phyloP scores from a whole-genome alignment of 2,797 vertebrate genomes.

The Serranus cabrilla region DNA sequence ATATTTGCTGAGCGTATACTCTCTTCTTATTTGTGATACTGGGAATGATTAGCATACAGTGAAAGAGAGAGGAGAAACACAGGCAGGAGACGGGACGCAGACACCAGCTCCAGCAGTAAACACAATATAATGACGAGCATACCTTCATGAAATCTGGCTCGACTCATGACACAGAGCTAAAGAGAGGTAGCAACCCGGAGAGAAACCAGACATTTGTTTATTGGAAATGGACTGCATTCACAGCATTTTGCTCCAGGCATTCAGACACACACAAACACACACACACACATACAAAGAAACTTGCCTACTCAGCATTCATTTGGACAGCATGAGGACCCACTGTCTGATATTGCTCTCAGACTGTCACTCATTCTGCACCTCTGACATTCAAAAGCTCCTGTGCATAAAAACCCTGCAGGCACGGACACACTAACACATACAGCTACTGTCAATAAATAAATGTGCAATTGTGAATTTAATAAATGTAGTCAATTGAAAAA shows the following conservation, averaged over 20 bases:
- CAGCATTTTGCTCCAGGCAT: constrained; percentile 37
- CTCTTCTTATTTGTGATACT: constrained; percentile 4
- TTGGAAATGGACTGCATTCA: constrained; percentile 46
- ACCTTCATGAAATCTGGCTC: constrained; percentile 34
- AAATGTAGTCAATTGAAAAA: too few relatives aligned
- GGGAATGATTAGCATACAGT: background rate
- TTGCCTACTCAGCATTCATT: constrained; percentile 43
- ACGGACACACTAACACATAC: background rate
- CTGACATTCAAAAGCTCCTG: constrained; percentile 22
- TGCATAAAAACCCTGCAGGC: background rate
- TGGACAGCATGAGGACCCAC: constrained; percentile 21
- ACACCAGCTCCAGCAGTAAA: constrained; percentile 17
- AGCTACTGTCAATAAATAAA: background rate
- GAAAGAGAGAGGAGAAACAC: constrained; percentile 1
- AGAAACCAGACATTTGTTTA: constrained; percentile 33
- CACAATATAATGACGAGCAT: constrained; percentile 11
- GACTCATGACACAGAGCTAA: constrained; percentile 12
- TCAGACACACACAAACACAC: constrained; percentile 18
- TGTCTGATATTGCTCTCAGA: constrained; percentile 38
- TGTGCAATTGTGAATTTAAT: too few relatives aligned
- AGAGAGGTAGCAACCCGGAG: constrained; percentile 1
- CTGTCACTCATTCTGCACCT: constrained; percentile 50
- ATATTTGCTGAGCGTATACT: background rate
- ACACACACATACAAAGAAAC: background rate
- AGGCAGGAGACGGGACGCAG: constrained; percentile 22